phyloP scores from a whole-genome alignment of 92 coral and sea anemone genomes.

The Paragorgia papillata region DNA sequence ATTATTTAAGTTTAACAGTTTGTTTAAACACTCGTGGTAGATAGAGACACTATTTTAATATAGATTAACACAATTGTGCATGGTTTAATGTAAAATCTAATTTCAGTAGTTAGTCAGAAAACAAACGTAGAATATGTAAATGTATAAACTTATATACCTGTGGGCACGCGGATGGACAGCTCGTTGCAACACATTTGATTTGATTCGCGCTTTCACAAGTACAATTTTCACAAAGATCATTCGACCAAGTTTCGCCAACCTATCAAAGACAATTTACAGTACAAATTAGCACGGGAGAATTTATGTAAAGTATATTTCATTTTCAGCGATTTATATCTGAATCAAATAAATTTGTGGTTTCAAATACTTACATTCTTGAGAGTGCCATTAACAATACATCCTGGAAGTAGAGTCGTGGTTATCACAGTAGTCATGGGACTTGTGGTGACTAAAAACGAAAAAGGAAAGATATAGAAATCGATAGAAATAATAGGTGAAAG shows the following conservation, averaged over 20 bases:
- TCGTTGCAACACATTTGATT: conserved; percentile 15
- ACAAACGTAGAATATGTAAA: background rate
- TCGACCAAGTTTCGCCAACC: conserved; percentile 32
- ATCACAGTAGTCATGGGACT: background rate
- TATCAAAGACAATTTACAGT: background rate
- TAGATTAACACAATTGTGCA: too few species aligned
- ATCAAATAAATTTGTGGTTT: too few species aligned
- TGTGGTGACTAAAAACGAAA: conserved; percentile 1
- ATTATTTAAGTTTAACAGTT: too few species aligned
- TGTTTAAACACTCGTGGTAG: too few species aligned
- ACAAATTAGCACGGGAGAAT: background rate
- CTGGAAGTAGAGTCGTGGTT: background rate
- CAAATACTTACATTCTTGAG: conserved; percentile 9
- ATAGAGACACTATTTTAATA: too few species aligned
- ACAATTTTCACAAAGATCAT: conserved; percentile 28
- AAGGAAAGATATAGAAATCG: too few species aligned
- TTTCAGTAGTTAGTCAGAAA: too few species aligned
- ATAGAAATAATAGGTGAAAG: too few species aligned
- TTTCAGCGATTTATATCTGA: background rate
- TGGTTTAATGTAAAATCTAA: too few species aligned
- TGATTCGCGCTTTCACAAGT: conserved; percentile 33
- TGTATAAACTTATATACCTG: too few species aligned
- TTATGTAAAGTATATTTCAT: background rate
- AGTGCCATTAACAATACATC: conserved; percentile 24
- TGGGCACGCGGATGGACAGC: conserved; percentile 20